Evolutionary conservation across 2,113 vertebrate species (phyloP).

Genomic region (Siniperca chuatsi): DNA sequence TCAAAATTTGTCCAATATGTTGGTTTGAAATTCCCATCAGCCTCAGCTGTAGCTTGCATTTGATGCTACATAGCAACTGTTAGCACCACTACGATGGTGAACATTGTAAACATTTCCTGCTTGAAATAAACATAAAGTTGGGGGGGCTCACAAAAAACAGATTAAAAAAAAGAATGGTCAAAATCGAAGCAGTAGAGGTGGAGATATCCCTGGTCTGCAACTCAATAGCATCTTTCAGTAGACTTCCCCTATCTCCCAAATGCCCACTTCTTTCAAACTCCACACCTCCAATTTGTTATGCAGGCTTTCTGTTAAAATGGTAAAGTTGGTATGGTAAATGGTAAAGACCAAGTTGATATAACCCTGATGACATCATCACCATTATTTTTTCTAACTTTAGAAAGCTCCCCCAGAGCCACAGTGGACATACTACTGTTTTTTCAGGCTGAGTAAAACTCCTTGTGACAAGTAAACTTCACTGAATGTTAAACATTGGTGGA

Average conservation of each 20-base stretch:
- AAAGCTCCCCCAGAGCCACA: neutral
- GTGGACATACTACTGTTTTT: neutral
- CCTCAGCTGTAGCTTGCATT: neutral
- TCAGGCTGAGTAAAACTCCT: neutral
- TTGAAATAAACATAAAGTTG: neutral
- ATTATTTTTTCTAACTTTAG: neutral
- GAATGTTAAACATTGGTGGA: neutral
- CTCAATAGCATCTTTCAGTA: neutral
- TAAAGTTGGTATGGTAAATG: too few species aligned
- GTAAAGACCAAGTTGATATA: too few species aligned
- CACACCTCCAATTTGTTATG: neutral
- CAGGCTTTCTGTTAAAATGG: too few species aligned
- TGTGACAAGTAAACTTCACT: neutral
- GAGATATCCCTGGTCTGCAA: neutral
- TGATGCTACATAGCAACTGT: neutral
- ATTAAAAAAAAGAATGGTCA: neutral
- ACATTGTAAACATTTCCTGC: neutral
- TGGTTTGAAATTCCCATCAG: too few species aligned
- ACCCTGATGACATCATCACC: neutral
- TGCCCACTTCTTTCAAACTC: neutral
- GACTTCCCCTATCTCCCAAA: neutral
- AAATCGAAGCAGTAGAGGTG: neutral
- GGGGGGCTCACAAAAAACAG: neutral
- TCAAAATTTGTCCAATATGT: neutral
- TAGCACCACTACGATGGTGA: neutral